Evolutionary conservation across 2,113 vertebrate species (phyloP).

Genomic region (Dromas ardeola): DNA sequence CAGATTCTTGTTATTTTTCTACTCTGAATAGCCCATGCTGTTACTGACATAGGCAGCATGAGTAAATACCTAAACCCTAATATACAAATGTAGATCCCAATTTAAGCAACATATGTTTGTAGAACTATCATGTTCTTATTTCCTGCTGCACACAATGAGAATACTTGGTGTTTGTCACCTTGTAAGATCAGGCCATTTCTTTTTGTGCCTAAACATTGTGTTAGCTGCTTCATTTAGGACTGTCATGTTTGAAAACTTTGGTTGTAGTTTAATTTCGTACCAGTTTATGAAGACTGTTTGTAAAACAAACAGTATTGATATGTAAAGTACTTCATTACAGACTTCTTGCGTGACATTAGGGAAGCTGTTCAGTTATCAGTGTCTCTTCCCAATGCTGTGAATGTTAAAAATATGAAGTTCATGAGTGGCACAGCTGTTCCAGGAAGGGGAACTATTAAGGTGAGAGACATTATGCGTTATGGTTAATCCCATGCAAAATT

Average conservation of each 20-base stretch:
- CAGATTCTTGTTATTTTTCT: not conserved
- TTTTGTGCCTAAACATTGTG: not conserved
- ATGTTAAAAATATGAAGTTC: not conserved
- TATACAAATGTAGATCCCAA: not conserved
- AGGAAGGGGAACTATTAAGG: not conserved
- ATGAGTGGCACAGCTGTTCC: not conserved
- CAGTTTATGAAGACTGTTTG: not conserved
- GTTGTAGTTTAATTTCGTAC: not conserved
- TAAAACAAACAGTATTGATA: not conserved
- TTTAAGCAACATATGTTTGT: not conserved
- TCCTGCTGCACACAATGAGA: not conserved
- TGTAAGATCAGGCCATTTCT: not conserved
- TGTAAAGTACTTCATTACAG: not conserved
- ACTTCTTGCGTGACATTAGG: not conserved
- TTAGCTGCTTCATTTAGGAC: not conserved
- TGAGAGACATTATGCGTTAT: not conserved
- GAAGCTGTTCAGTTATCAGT: not conserved
- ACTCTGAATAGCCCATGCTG: not conserved
- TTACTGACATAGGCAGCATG: not conserved
- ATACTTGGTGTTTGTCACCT: not conserved
- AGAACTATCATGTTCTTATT: not conserved
- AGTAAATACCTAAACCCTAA: not conserved
- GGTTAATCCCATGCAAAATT: not conserved
- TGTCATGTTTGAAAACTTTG: not conserved
- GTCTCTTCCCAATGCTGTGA: not conserved